Evolutionary conservation across 1,140 invertebrate species (phyloP), one percentile per base, ranked within the genome.

Genomic region (Odontomachus brunneus): DNA sequence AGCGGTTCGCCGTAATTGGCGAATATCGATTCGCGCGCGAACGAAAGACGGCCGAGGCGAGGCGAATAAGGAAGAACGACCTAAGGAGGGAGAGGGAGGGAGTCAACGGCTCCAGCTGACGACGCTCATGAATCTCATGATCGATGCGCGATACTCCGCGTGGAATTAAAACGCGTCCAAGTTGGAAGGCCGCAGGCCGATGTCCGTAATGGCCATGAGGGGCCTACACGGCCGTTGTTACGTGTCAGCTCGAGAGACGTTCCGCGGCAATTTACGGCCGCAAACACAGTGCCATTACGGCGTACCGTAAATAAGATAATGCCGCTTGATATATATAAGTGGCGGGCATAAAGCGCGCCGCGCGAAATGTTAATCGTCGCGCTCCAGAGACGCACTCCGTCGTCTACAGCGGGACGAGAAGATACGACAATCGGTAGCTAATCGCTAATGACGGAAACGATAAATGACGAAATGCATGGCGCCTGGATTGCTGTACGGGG

Each of bases 61-160:
- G 11, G n/a, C 49, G 19, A 55, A n/a, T n/a, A 38, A n/a, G 49
- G 22, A 22, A 17, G 60, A 51, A 14, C 26, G 53, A 38, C 15
- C 15, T 19, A 63, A 19, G 49, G 7, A 69, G 63, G 51, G 5
- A 69, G 19, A 69, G 81, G 12, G 19, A n/a, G 19, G 19, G 24
- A 72, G n/a, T 29, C 38, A 60, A 19, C 33, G 60, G 44, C 19
- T 57, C 33, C 60, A 24, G 62, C 22, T 55, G 85, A 73, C 87
- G 89, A 90, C 84, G 84, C 83, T 91, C 90, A 82, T 91, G 89
- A 90, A 91, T 91, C 89, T 91, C 89, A 88, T 87, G 89, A 92
- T 91, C 89, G 91, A 91, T 90, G 89, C 86, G 82, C 89, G 87
- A 90, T 83, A 89, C 87, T 83, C 63, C 29, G 82, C 60, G 57